A percentile compares a stretch with the other conserved stretches of the same genome.
Conservation (phyloP, 2,888 invertebrate species). For the Sisyra terminalis region DNA sequence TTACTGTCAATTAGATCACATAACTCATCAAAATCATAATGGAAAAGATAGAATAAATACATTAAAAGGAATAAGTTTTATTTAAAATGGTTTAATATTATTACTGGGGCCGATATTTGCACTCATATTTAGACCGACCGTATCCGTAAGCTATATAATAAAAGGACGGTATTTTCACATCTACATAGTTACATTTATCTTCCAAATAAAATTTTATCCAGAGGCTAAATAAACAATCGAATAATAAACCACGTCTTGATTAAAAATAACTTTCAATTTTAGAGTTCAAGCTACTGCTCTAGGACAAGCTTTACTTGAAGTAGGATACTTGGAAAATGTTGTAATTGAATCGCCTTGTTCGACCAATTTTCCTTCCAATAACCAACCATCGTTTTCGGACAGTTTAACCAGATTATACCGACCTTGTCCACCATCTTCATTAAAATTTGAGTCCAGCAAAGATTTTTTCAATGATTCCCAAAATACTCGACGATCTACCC, state of each 20-base stretch:
- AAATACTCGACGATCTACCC: conserved; percentile 17
- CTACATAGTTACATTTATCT: no score
- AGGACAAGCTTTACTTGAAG: conserved; percentile 62
- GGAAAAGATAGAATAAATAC: no score
- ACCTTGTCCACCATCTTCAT: conserved; percentile 22
- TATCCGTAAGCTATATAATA: no score
- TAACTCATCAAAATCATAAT: no score
- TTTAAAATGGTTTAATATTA: no score
- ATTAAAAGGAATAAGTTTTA: no score
- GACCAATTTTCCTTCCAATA: conserved; percentile 24
- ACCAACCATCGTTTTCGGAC: conserved; percentile 30
- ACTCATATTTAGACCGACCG: no score
- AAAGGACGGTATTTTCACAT: no score
- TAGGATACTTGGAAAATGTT: conserved; percentile 54
- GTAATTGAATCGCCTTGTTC: conserved; percentile 28
- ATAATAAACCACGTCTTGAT: not conserved
- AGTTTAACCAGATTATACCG: conserved; percentile 28
- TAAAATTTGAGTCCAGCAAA: conserved; percentile 4
- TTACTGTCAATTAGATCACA: no score
- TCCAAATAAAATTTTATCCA: no score
- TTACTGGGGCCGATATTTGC: no score
- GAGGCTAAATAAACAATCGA: not conserved
- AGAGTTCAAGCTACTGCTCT: conserved; percentile 61
- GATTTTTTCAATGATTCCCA: not conserved
- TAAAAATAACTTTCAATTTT: conserved; percentile 11